Evolutionary conservation across 2,113 vertebrate species (phyloP).

Genomic region (Syngnathus floridae): DNA sequence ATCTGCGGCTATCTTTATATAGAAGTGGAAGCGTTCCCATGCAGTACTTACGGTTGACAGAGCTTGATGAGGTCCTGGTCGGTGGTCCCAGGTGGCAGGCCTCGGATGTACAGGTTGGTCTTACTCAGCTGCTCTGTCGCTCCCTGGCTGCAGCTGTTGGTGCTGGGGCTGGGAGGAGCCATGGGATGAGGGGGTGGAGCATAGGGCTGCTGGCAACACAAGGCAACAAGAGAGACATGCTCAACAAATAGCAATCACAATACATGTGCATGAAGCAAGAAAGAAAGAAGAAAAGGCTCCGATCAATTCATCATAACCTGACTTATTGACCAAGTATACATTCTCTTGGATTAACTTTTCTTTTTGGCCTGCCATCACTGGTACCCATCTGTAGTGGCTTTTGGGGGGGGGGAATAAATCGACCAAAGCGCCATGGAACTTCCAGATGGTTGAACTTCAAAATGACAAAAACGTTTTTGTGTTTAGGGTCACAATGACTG

Average conservation of each 20-base stretch:
- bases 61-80: constrained; percentile 99
- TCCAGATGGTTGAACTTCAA: too few relatives aligned
- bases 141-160: constrained; percentile 87
- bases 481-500: too few relatives aligned
- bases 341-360: too few relatives aligned
- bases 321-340: too few relatives aligned
- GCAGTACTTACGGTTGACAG: constrained; percentile 91
- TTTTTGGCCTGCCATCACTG: too few relatives aligned
- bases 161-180: constrained; percentile 97
- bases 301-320: too few relatives aligned
- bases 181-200: constrained; percentile 95
- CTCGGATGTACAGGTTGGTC: constrained; percentile 97
- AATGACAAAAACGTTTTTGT: too few relatives aligned
- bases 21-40: not conserved
- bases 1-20: not conserved
- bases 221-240: not conserved
- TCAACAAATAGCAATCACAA: not conserved
- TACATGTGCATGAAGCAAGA: not conserved
- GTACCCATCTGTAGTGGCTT: too few relatives aligned
- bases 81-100: constrained; percentile 93
- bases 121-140: constrained; percentile 94
- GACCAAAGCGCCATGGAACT: too few relatives aligned
- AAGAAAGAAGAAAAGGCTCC: too few relatives aligned
- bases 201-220: constrained; percentile 87
- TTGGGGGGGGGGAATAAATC: too few relatives aligned